These are phyloP conservation scores for Parazoanthus atlanticus DNA, from an alignment of 92 coral and sea anemone species.

Conservation along the genomic window DNA sequence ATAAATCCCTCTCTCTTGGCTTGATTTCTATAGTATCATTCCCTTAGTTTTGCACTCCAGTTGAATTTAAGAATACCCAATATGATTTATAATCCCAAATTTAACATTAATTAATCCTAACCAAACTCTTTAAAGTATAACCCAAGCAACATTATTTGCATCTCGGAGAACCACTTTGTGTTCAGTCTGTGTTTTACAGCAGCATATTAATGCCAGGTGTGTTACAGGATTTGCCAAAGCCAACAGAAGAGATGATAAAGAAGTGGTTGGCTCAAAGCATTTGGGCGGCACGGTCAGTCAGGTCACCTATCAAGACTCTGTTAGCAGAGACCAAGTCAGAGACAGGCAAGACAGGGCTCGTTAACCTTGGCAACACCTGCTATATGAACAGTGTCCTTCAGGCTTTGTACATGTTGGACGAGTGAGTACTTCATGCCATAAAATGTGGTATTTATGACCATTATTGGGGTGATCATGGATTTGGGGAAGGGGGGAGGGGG, in stretches of 20 bases:
- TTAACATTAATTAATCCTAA: too few species aligned
- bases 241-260: constrained; percentile 84
- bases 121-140: too few species aligned
- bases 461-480: not conserved
- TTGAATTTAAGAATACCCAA: too few species aligned
- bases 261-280: constrained; percentile 92
- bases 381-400: constrained; percentile 97
- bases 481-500: not conserved
- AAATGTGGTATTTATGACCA: not conserved
- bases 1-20: too few species aligned
- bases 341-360: constrained; percentile 93
- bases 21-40: too few species aligned
- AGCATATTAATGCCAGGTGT: not conserved
- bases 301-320: constrained; percentile 49
- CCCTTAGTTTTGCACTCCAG: too few species aligned
- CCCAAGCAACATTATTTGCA: too few species aligned
- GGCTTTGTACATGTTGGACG: constrained; percentile 95
- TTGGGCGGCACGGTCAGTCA: constrained; percentile 65
- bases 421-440: constrained; percentile 66
- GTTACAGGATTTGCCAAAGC: constrained; percentile 82
- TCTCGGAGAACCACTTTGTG: too few species aligned
- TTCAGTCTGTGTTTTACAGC: too few species aligned
- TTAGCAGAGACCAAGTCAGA: constrained; percentile 73
- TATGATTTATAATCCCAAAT: too few species aligned
- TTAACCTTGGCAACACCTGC: constrained; percentile 95